phyloP scores from a whole-genome alignment of 2,888 invertebrate genomes.

The Drosophila seclusa region DNA sequence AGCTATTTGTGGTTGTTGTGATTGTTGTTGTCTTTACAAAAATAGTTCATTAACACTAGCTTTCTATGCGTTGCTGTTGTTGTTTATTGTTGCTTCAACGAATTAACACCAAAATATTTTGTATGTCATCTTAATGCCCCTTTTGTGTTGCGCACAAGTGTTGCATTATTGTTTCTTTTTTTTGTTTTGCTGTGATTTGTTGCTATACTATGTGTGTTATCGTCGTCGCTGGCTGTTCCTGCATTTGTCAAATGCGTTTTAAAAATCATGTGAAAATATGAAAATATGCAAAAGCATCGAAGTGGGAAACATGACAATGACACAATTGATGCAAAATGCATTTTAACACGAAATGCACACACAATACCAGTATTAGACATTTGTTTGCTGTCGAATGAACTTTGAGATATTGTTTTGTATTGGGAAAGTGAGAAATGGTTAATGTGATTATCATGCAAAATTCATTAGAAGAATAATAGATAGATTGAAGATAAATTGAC shows the following conservation, averaged over 20 bases:
- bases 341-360: slow-evolving; percentile 49
- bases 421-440: slow-evolving; percentile 17
- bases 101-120: slow-evolving; percentile 72
- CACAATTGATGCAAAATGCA: slow-evolving; percentile 70
- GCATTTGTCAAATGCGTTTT: slow-evolving; percentile 66
- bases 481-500: background rate
- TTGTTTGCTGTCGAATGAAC: slow-evolving; percentile 31
- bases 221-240: slow-evolving; percentile 16
- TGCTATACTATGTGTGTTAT: background rate
- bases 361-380: slow-evolving; percentile 47
- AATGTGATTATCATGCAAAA: slow-evolving; percentile 13
- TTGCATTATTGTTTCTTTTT: slow-evolving; percentile 40
- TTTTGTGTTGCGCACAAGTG: slow-evolving; percentile 48
- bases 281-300: slow-evolving; percentile 35
- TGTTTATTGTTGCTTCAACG: slow-evolving; percentile 40
- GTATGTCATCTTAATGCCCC: slow-evolving; percentile 60
- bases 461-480: background rate
- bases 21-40: slow-evolving; percentile 45
- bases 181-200: slow-evolving; percentile 3
- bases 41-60: slow-evolving; percentile 75
- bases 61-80: slow-evolving; percentile 55
- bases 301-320: slow-evolving; percentile 63
- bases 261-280: slow-evolving; percentile 61
- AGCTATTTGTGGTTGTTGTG: slow-evolving; percentile 35
- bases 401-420: slow-evolving; percentile 13